Base-by-base conservation (phyloP, 2,888 invertebrate genomes). In the Beris chalybata region DNA sequence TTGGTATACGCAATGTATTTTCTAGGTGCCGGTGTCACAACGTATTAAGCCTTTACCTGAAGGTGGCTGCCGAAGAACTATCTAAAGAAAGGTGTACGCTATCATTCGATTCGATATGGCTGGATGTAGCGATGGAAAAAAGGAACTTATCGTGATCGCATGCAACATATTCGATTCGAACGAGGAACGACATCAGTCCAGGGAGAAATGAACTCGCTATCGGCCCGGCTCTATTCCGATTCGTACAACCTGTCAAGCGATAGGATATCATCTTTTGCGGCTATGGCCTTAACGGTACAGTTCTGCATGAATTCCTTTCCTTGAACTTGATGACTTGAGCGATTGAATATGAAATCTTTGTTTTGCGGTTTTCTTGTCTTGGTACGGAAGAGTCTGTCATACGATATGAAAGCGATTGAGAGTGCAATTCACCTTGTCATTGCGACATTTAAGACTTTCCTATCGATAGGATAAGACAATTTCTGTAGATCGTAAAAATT, bases 281-380 rank as follows among this genome's bases (percentile, higher is more conserved):
- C 65, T 65, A 52, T 48, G 61, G 52, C 66, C 52, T 59, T 59
- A 65, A 54, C 47, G 64, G 54, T 64, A 43, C 38, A 45, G 13
- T 15, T 50, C 45, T 59, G 44, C 44, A 22, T 54, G 54, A 57
- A 64, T 66, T 68, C 64, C 66, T 59, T 69, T 69, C 69, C 69
- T 67, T 69, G 69, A 67, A 69, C 69, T 69, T 69, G 69, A 67
- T 66, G 68, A 66, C 66, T 69, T 68, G 53, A 64, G 44, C 52
- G 61, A 64, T 64, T 54, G 54, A 64, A 54, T 64, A 64, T 64
- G 64, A 64, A 61, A 52, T 61, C 61, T 61, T 61, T 61, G 38
- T 38, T 61, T 61, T 61, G 61, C 54, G 64, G 64, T 64, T 64
- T 54, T 54, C 32, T 15, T 15, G 32, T 31, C 38, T 43, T 56